These are phyloP conservation scores for Acinonyx jubatus DNA, from an alignment of 2,113 vertebrate species.

Conservation along the genomic window DNA sequence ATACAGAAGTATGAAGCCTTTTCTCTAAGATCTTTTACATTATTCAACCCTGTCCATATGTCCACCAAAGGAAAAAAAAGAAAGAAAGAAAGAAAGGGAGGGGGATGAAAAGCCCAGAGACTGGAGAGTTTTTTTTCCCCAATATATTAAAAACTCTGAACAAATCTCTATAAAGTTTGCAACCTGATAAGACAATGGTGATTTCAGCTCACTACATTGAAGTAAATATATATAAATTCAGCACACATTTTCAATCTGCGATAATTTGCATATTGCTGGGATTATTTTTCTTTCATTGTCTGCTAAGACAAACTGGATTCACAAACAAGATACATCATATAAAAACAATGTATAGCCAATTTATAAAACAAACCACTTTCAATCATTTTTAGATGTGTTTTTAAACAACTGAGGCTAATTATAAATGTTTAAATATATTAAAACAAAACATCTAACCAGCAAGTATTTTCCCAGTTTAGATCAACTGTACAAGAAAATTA, in stretches of 20 bases:
- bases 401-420: background rate
- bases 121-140: background rate
- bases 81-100: background rate
- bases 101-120: background rate
- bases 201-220: background rate
- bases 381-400: background rate
- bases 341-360: background rate
- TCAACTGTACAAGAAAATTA: background rate
- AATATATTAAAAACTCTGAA: background rate
- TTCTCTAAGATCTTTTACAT: conserved; percentile 38
- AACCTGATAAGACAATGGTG: background rate
- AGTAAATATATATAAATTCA: background rate
- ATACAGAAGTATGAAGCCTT: conserved; percentile 21
- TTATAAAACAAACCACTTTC: background rate
- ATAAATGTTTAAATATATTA: background rate
- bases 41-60: conserved; percentile 65
- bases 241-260: background rate
- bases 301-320: background rate
- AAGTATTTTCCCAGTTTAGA: background rate
- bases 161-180: background rate
- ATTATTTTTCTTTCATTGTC: background rate
- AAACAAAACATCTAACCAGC: background rate
- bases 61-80: background rate
- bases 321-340: background rate
- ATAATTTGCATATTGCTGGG: background rate